Conservation (phyloP, 2,888 invertebrate species). For the Helleia helle region DNA sequence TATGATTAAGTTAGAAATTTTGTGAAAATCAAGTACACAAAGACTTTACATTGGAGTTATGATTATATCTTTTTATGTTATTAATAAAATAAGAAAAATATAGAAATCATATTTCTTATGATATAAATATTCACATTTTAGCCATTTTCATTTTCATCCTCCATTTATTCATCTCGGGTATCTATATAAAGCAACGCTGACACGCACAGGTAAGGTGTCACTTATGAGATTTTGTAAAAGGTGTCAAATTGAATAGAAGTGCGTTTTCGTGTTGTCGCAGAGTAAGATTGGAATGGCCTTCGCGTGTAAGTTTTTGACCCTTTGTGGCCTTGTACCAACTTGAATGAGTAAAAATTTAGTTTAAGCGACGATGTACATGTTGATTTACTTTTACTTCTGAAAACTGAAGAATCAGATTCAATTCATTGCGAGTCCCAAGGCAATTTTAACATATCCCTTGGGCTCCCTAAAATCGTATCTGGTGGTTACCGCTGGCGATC, state of each 20-base stretch:
- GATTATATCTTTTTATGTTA: too few relatives aligned
- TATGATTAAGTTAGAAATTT: too few relatives aligned
- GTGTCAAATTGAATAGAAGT: neutral
- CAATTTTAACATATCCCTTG: too few relatives aligned
- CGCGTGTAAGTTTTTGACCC: neutral
- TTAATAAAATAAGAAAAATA: neutral
- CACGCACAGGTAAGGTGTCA: neutral
- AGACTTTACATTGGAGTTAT: too few relatives aligned
- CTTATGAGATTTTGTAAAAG: neutral
- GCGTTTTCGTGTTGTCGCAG: neutral
- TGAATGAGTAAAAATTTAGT: too few relatives aligned
- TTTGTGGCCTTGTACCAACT: neutral
- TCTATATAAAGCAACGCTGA: neutral
- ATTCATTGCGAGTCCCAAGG: too few relatives aligned
- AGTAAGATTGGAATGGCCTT: neutral
- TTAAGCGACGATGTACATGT: too few relatives aligned
- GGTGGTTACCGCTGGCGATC: too few relatives aligned
- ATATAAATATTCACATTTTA: neutral
- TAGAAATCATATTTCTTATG: neutral
- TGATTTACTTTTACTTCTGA: neutral
- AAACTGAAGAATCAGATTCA: neutral
- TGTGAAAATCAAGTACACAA: too few relatives aligned
- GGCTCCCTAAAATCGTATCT: too few relatives aligned
- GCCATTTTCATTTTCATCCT: neutral
- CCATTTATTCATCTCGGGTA: neutral